Evolutionary conservation across 2,797 vertebrate species (phyloP).

Genomic region (Anableps anableps): DNA sequence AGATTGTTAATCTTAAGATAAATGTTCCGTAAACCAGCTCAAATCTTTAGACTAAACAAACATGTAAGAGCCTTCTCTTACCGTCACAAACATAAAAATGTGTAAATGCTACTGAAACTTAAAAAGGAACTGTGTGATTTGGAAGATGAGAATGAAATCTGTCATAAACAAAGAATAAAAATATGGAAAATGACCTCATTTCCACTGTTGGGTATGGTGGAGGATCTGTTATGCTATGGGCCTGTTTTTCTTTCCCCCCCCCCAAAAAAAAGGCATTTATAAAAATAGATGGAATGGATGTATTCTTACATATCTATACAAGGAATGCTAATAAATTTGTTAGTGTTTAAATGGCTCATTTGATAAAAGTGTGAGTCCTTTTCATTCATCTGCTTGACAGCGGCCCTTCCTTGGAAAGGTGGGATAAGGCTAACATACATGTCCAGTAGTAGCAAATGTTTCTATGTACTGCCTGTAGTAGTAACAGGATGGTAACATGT

Average conservation of each 20-base stretch:
- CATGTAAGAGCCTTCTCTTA: neutral
- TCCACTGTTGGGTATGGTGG: neutral
- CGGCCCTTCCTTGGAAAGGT: neutral
- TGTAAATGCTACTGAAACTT: neutral
- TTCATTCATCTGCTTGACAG: constrained; percentile 9
- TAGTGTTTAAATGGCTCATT: neutral
- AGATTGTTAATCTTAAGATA: neutral
- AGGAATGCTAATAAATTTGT: too few species aligned
- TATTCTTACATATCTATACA: too few species aligned
- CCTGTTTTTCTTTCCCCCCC: neutral
- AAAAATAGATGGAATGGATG: neutral
- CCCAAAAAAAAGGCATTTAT: neutral
- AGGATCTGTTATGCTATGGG: neutral
- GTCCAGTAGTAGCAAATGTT: constrained; percentile 12
- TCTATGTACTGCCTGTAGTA: constrained; percentile 31
- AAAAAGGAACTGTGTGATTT: neutral
- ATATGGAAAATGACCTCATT: neutral
- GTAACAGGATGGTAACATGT: constrained; percentile 28
- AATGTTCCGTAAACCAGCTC: neutral
- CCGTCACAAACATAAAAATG: neutral
- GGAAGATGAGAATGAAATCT: neutral
- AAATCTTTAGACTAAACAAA: neutral
- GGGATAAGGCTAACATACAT: constrained; percentile 22
- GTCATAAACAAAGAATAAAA: neutral
- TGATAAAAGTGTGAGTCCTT: constrained; percentile 13